These are phyloP conservation scores for Trachelus stipa DNA, from an alignment of 2,888 invertebrate species.

Conservation along the genomic window DNA sequence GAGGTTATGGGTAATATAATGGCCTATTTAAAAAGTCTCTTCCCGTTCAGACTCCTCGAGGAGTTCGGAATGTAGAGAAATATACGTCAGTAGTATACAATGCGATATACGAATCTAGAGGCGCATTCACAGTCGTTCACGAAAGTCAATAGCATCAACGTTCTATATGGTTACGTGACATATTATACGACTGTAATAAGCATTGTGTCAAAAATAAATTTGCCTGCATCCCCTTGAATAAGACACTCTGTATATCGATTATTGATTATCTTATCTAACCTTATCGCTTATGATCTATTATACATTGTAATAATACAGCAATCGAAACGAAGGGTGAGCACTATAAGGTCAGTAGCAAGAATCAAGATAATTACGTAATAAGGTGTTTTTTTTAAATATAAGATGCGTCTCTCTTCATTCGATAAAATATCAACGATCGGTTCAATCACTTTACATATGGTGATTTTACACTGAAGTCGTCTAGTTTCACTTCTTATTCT, in stretches of 20 bases:
- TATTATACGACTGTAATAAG: not conserved
- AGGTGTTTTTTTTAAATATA: not conserved
- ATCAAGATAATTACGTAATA: not conserved
- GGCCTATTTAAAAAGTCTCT: not conserved
- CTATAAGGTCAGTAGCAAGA: not conserved
- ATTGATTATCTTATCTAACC: conserved; percentile 3
- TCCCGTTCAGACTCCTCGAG: not conserved
- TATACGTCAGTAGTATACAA: not conserved
- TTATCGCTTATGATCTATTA: conserved; percentile 5
- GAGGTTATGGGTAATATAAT: not conserved
- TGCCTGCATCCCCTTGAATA: conserved; percentile 46
- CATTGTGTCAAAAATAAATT: conserved; percentile 29
- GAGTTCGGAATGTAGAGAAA: not conserved
- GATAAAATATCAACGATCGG: not conserved
- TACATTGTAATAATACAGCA: conserved; percentile 3
- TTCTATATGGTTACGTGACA: not conserved
- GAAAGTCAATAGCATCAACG: not conserved
- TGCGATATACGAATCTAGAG: not conserved
- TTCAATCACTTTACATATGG: not conserved
- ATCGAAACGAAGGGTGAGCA: not conserved
- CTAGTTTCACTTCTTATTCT: not conserved
- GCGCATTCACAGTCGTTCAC: not conserved
- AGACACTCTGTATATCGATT: conserved; percentile 29
- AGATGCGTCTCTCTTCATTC: not conserved
- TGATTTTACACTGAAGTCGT: not conserved